phyloP scores from a whole-genome alignment of 2,797 vertebrate genomes.

The Pangasius sanitwongsei region DNA sequence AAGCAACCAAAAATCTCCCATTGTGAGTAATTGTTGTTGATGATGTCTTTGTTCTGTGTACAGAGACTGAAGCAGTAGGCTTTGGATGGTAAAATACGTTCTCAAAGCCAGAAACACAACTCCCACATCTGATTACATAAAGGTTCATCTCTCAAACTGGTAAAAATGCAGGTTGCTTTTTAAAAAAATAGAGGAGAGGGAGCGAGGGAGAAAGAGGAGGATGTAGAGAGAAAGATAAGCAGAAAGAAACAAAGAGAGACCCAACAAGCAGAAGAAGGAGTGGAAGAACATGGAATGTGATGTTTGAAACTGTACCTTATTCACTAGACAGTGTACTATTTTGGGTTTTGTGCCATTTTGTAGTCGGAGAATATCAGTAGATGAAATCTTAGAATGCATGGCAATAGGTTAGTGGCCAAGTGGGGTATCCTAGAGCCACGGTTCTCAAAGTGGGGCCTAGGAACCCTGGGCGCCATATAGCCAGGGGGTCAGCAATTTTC shows the following conservation, averaged over 20 bases:
- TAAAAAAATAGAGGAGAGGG: background rate
- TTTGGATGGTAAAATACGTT: background rate
- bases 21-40: slow-evolving; percentile 7
- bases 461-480: background rate
- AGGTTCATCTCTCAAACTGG: background rate
- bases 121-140: slow-evolving; percentile 25
- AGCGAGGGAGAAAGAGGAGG: background rate
- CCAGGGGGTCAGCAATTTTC: background rate
- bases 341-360: background rate
- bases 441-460: background rate
- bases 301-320: background rate
- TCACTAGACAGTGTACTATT: background rate
- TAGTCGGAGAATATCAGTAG: background rate
- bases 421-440: background rate
- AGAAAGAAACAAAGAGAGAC: background rate
- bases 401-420: background rate
- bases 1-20: background rate
- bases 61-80: background rate
- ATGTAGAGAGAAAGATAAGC: background rate
- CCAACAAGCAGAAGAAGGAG: background rate
- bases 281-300: background rate
- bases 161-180: background rate
- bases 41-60: slow-evolving; percentile 3
- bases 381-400: too few relatives aligned
- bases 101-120: slow-evolving; percentile 2